Evolutionary conservation across 2,888 invertebrate species (phyloP), one percentile per base, ranked within the genome.

Genomic region (Hirtodrosophila histrioides): DNA sequence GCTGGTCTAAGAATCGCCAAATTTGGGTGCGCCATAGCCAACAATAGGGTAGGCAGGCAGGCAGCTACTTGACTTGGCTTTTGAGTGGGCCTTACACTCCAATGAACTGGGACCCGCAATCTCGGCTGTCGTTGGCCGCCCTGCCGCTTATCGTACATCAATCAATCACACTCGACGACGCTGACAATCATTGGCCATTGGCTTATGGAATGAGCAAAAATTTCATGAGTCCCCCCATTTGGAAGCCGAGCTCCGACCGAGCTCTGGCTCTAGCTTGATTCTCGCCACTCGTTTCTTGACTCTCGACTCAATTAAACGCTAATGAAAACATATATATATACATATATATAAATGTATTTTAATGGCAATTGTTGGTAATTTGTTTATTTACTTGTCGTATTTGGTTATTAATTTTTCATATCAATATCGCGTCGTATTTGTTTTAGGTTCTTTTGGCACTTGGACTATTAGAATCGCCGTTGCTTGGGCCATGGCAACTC

Each of bases 101-200:
- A 74, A 62, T 74, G 74, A 70, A 75, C 75, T 45, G 65, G 24
- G 62, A 41, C 6, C 36, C 40, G 41, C 43, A 63, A 63, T 63
- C 63, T 50, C 44, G 2, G 17, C 33, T 40, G 36, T 45, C 24
- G 58, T 37, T 40, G 58, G 33, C 24, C 39, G 69, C 72, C 69
- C 73, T 66, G 74, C 63, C 56, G 66, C 73, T 73, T 80, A 79
- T 84, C 84, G 67, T 69, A 56, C 65, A 79, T 80, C 73, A 80
- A 79, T 79, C 78, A 84, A 79, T 76, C 78, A 79, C 85, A 78
- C 64, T 77, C 64, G 62, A 65, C 56, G 62, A 54, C 50, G 48
- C 66, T 76, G 69, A 70, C 74, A 74, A 75, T 70, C 75, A 65
- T 75, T 65, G 76, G 57, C 61, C 75, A 69, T 73, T 73, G 73